phyloP scores from a whole-genome alignment of 2,888 invertebrate genomes.

The Choreutis nemorana region DNA sequence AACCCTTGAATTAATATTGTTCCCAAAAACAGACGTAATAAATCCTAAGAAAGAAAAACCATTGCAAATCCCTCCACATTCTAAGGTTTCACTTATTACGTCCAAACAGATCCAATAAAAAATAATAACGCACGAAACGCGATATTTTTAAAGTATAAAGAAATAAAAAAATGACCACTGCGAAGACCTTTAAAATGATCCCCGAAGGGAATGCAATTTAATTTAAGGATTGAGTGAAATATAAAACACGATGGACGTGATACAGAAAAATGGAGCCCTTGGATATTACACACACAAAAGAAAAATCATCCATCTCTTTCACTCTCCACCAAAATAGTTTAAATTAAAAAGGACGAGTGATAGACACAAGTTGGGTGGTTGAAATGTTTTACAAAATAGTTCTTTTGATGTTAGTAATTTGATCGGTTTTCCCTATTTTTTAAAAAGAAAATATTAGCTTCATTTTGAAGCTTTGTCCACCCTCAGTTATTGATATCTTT shows the following conservation, averaged over 20 bases:
- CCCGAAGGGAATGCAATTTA: slow-evolving; percentile 45
- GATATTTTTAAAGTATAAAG: slow-evolving; percentile 54
- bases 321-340: no score
- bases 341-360: no score
- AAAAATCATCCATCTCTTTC: no score
- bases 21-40: no score
- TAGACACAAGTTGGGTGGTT: no score
- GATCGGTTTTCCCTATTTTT: slow-evolving; percentile 30
- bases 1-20: no score
- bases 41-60: slow-evolving; percentile 11
- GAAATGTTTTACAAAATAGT: slow-evolving; percentile 1
- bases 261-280: slow-evolving; percentile 43
- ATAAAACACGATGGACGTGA: slow-evolving; percentile 54
- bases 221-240: slow-evolving; percentile 57
- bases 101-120: slow-evolving; percentile 30
- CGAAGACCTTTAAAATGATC: slow-evolving; percentile 53
- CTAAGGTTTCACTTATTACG: slow-evolving; percentile 43
- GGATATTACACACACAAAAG: no score
- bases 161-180: slow-evolving; percentile 36
- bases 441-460: slow-evolving; percentile 31
- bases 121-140: slow-evolving; percentile 45
- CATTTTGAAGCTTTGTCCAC: no score
- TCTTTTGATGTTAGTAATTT: slow-evolving; percentile 41
- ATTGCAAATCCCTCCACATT: slow-evolving; percentile 19
- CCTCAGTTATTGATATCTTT: no score